Percentiles rank a stretch among this genome's conserved stretches.
Conservation (phyloP, 2,797 vertebrate species). For the Megalops cyprinoides region DNA sequence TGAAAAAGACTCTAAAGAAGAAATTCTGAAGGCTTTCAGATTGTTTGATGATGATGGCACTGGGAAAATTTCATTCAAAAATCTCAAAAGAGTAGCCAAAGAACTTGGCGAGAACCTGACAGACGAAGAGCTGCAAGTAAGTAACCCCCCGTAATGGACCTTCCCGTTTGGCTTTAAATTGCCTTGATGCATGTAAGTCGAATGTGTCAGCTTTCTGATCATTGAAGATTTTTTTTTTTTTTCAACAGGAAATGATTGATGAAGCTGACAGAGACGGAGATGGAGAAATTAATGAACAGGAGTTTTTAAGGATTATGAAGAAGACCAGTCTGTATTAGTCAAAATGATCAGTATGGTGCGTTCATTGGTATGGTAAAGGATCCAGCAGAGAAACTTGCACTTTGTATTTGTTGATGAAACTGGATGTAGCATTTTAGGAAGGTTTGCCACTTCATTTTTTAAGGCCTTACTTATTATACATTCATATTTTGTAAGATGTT, state of each 20-base stretch:
- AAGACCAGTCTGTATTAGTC: conserved; percentile 89
- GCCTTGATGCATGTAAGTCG: conserved; percentile 5
- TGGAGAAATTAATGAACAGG: conserved; percentile 90
- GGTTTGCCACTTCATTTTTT: background rate
- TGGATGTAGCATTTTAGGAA: conserved; percentile 31
- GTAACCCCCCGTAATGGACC: conserved; percentile 22
- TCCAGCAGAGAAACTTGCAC: background rate
- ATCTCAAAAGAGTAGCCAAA: conserved; percentile 89
- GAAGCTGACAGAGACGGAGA: conserved; percentile 94
- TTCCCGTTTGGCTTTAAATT: conserved; percentile 17
- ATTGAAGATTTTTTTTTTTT: conserved; percentile 13
- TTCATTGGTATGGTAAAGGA: too few species aligned
- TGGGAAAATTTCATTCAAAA: conserved; percentile 91
- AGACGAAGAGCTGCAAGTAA: conserved; percentile 91
- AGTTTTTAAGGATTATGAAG: conserved; percentile 94
- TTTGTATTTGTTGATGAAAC: conserved; percentile 21
- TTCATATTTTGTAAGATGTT: conserved; percentile 43
- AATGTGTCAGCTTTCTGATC: too few species aligned
- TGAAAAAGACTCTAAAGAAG: conserved; percentile 92
- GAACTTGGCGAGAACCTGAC: conserved; percentile 93
- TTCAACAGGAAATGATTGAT: conserved; percentile 91
- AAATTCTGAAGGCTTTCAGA: conserved; percentile 92
- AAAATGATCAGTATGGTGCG: too few species aligned
- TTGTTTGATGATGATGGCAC: conserved; percentile 93
- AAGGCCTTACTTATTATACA: conserved; percentile 32